These are phyloP conservation scores for Strongylocentrotus purpuratus DNA, from an alignment of 35 echinoderm and acorn worm species.

Conservation along the genomic window DNA sequence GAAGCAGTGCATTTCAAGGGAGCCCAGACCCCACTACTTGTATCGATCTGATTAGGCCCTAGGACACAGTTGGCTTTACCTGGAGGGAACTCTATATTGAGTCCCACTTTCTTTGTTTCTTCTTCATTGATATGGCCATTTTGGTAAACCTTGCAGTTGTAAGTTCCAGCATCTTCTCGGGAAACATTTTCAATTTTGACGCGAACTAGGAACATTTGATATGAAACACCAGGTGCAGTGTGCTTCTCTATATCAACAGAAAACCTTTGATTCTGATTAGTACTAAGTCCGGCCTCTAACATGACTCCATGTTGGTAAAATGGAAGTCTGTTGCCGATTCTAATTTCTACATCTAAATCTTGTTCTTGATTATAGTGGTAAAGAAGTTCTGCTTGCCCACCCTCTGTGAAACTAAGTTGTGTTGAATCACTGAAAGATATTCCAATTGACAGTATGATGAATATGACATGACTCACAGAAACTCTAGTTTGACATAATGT, in stretches of 20 bases:
- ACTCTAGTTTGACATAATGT: neutral
- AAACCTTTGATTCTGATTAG: neutral
- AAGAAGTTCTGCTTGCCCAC: neutral
- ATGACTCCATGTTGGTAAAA: neutral
- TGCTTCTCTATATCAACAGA: neutral
- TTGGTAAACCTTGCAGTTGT: neutral
- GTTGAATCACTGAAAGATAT: neutral
- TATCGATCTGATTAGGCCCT: neutral
- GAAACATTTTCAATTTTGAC: slow-evolving; percentile 1
- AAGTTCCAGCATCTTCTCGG: neutral
- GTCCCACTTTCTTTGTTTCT: neutral
- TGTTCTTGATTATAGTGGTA: neutral
- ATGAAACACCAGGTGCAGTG: neutral
- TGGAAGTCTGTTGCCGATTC: neutral
- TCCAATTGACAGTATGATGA: neutral
- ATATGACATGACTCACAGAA: neutral
- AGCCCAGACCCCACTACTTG: neutral
- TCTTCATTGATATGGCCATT: neutral
- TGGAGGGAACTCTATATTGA: slow-evolving; percentile 1
- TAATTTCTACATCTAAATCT: slow-evolving; percentile 4
- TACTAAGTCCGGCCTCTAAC: neutral
- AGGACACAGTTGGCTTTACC: neutral
- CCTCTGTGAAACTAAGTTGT: neutral
- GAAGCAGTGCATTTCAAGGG: neutral
- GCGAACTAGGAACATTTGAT: neutral